These are phyloP conservation scores for Shargacucullia verbasci DNA, from an alignment of 2,888 invertebrate species.

Conservation along the genomic window DNA sequence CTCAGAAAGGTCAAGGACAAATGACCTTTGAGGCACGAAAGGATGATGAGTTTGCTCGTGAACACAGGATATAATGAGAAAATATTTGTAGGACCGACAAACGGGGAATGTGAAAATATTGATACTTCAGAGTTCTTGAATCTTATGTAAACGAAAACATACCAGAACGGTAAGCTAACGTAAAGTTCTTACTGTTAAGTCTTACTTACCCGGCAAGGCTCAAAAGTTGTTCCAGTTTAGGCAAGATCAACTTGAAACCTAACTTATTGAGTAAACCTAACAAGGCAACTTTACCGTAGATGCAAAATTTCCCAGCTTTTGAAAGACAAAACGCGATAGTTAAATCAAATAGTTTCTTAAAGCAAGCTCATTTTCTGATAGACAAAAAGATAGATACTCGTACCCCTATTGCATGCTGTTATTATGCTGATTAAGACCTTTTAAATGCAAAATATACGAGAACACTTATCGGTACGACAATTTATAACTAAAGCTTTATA, in stretches of 20 bases:
- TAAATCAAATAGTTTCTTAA: no score
- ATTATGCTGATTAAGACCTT: no score
- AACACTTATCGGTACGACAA: no score
- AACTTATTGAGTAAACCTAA: conserved; percentile 33
- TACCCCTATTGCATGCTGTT: no score
- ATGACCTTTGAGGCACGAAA: conserved; percentile 29
- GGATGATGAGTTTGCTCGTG: conserved; percentile 11
- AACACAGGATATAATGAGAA: conserved; percentile 12
- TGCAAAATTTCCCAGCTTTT: no score
- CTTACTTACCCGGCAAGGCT: conserved; percentile 2
- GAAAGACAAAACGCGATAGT: no score
- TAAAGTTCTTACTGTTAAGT: conserved; percentile 1
- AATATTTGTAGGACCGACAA: conserved; percentile 9
- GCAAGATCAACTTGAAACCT: conserved; percentile 17
- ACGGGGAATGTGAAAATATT: neutral
- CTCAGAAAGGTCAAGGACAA: conserved; percentile 51
- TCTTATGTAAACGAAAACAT: neutral
- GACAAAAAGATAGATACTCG: no score
- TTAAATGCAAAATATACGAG: no score
- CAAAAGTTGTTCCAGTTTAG: conserved; percentile 20
- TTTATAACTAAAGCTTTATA: no score
- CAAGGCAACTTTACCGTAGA: conserved; percentile 23
- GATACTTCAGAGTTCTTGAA: neutral
- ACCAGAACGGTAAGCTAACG: conserved; percentile 1
- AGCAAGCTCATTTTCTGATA: no score